These are phyloP conservation scores for Diuraphis noxia DNA, from an alignment of 1,140 invertebrate species.

Conservation along the genomic window DNA sequence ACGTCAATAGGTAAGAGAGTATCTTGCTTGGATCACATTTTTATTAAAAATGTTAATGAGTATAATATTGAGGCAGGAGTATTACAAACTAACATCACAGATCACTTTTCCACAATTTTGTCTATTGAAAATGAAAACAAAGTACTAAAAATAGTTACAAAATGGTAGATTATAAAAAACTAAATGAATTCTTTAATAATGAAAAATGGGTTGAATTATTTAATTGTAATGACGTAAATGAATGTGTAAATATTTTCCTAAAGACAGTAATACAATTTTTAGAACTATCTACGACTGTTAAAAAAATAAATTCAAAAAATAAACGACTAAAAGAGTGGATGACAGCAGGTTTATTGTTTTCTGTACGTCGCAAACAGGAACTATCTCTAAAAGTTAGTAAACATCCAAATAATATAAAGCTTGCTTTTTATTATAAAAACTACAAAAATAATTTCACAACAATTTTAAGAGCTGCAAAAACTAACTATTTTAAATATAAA, in stretches of 20 bases:
- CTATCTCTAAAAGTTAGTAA: too few species aligned
- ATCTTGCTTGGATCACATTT: background rate
- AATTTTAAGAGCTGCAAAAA: conserved; percentile 14
- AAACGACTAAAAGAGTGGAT: background rate
- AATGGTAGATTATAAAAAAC: background rate
- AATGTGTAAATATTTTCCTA: too few species aligned
- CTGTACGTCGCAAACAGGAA: too few species aligned
- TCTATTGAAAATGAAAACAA: background rate
- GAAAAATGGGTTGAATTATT: conserved; percentile 7
- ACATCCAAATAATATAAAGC: too few species aligned
- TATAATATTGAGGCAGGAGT: conserved; percentile 1
- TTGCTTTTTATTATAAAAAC: too few species aligned
- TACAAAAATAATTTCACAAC: background rate
- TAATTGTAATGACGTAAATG: background rate
- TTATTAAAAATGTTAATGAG: conserved; percentile 30
- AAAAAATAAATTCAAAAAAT: background rate
- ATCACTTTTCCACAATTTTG: background rate
- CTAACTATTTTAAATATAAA: background rate
- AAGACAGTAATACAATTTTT: too few species aligned
- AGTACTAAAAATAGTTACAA: background rate
- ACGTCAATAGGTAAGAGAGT: conserved; percentile 7
- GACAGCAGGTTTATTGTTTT: too few species aligned
- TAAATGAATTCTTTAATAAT: conserved; percentile 17
- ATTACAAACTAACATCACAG: background rate
- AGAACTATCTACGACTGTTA: too few species aligned